Evolutionary conservation across 2,113 vertebrate species (phyloP).

Genomic region (Herpetotheres cachinnans): DNA sequence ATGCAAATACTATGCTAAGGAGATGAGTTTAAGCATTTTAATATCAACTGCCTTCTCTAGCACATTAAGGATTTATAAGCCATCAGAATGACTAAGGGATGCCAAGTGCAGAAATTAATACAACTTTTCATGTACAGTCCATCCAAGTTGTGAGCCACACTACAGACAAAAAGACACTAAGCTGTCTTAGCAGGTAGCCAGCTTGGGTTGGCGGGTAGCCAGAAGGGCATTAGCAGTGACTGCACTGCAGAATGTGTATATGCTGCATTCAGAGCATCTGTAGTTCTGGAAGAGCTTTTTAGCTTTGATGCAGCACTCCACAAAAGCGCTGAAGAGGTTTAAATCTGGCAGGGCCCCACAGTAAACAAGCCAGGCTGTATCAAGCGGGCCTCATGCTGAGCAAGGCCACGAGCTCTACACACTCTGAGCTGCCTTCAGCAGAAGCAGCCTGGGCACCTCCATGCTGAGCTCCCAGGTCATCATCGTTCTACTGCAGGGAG

Average conservation of each 20-base stretch:
- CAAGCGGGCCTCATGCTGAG: rapidly evolving
- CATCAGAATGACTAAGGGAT: neutral
- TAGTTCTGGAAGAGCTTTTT: neutral
- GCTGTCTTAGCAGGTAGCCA: neutral
- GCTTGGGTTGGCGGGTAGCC: neutral
- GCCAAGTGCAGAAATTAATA: neutral
- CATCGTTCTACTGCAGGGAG: rapidly evolving
- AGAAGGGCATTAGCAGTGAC: neutral
- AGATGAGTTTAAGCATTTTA: neutral
- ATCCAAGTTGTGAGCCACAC: neutral
- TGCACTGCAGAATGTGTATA: neutral
- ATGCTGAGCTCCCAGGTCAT: neutral
- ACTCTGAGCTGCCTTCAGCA: neutral
- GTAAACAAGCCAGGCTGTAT: neutral
- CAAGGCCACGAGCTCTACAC: rapidly evolving
- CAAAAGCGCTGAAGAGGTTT: rapidly evolving
- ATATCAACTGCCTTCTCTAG: neutral
- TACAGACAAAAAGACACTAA: neutral
- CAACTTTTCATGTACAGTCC: neutral
- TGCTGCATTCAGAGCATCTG: neutral
- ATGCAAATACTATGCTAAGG: neutral
- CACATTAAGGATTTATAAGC: neutral
- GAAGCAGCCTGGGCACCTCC: neutral
- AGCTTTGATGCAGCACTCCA: neutral
- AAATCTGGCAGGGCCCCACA: neutral